A percentile compares a stretch with the other conserved stretches of the same genome.
Evolutionary conservation across 2,888 invertebrate genomes (phyloP).

Genomic region (Folsomia manolachei): DNA sequence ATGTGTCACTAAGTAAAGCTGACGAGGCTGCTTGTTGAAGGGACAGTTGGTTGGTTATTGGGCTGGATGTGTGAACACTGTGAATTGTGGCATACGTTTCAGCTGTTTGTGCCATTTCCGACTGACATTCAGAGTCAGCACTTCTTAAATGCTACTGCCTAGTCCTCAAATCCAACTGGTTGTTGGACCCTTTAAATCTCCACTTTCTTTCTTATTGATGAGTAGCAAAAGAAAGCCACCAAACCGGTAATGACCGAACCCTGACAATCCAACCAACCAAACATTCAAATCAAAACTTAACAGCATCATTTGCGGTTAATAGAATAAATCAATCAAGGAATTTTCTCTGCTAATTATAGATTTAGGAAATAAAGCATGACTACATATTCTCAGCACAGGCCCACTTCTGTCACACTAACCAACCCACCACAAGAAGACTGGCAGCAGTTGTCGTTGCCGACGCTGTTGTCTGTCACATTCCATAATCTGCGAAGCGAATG

Average conservation of each 20-base stretch:
- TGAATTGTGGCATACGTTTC: constrained; percentile 6
- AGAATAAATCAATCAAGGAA: constrained; percentile 4
- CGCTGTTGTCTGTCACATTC: too few species aligned
- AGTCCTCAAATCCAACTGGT: background rate
- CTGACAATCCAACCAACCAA: too few species aligned
- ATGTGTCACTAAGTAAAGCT: background rate
- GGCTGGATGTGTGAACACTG: background rate
- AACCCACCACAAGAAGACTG: too few species aligned
- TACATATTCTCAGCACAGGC: too few species aligned
- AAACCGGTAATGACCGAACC: too few species aligned
- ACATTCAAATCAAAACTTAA: background rate
- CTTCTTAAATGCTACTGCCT: background rate
- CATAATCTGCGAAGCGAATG: background rate
- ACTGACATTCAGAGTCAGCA: constrained; percentile 3
- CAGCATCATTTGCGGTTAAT: background rate
- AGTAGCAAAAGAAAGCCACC: too few species aligned
- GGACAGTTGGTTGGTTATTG: background rate
- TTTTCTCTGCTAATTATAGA: background rate
- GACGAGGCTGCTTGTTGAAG: background rate
- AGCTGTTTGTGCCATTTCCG: constrained; percentile 5
- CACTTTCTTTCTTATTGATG: too few species aligned
- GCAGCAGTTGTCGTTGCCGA: too few species aligned
- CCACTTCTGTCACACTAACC: too few species aligned
- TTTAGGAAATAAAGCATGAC: background rate
- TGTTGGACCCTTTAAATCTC: too few species aligned